Evolutionary conservation across 2,113 vertebrate species (phyloP), one percentile per base, ranked within the genome.

Genomic region (Chionomys nivalis): DNA sequence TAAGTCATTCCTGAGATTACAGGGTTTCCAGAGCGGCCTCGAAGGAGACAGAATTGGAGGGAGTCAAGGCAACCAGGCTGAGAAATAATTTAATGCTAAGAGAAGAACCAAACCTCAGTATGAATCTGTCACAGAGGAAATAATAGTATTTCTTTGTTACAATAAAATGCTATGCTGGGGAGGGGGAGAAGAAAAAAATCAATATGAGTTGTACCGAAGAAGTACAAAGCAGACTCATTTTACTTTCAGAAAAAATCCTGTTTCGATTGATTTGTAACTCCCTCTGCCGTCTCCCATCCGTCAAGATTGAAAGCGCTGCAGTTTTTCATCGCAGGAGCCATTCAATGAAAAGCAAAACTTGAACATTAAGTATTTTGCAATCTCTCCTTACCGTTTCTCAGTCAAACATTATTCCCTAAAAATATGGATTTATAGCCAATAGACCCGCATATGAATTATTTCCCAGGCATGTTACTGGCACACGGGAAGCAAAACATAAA

Each of bases 321-420:
- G 61, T 85, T 93, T 96, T 94, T 96, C 94, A 94, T 94, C 83
- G 77, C 31, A 49, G 73, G 66, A 97, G 70, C 68, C 63, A 89
- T 94, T 95, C 91, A 52, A 86, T 91, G 78, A 96, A 96, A 97
- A 93, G 76, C 68, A 95, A 91, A 96, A 91, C 73, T 96, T 96
- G 87, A 95, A 93, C 63, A 44, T 81, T 78, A 70, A 58, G 36
- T 86, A 76, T 93, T 97, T 97, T 26, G 63, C 87, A 89, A 87
- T 90, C 81, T 44, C 93, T 95, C 44, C 44, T 94, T n/a, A 36
- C 52, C 21, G n/a, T 92, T 96, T 90, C 87, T 94, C 87, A 91
- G 10, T 89, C 55, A 70, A n/a, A 87, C 24, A 42, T 52, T 42
- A 91, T 68, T 83, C 47, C 52, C 47, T 65, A 72, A 94, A 94